Base-by-base conservation (phyloP, 2,797 vertebrate genomes). In the Ctenopoma kingsleyae region DNA sequence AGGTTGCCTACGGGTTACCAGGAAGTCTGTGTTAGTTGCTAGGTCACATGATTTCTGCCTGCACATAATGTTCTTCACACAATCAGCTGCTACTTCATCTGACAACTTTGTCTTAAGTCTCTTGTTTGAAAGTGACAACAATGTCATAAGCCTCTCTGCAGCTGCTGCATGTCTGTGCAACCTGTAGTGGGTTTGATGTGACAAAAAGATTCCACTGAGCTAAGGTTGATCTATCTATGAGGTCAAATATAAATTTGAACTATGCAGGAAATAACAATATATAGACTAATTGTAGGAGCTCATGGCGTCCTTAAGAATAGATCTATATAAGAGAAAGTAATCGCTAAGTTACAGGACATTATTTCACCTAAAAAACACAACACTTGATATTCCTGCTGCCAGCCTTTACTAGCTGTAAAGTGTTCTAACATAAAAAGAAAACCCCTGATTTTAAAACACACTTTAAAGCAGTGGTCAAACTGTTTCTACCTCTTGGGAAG, bases 1-100 rank as follows among this genome's bases (percentile, higher is more conserved):
- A 58, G 77, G 89, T 93, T 89, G 85, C 91, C 80, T 60, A 32
- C 82, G 81, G 81, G 91, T 92, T 76, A 91, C 91, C 80, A 92
- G 91, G 92, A 92, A 91, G 86, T 86, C 16, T 3, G 6, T 32
- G 58, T 49, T 11, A 67, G 91, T 90, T 80, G 75, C 85, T 74
- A 83, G 65, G 86, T 90, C 89, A 93, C 53, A 52, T 92, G 87
- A 61, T 56, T 55, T 43, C 32, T 27, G 58, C 35, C 50, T 4
- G 12, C 53, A 81, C 83, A 79, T 51, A 47, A 43, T 61, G 65
- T 44, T 35, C 41, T 51, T 51, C 35, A 60, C 10, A 44, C 38
- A 51, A 46, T 10, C 19, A 70, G 17, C 51, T 61, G 55, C 27
- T 64, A 4, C 23, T 53, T 62, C 20, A 63, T 30, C n/a, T 43